Evolutionary conservation across 2,797 vertebrate genomes (phyloP), one percentile per base, ranked within the genome.

Genomic region (Strix occidentalis): DNA sequence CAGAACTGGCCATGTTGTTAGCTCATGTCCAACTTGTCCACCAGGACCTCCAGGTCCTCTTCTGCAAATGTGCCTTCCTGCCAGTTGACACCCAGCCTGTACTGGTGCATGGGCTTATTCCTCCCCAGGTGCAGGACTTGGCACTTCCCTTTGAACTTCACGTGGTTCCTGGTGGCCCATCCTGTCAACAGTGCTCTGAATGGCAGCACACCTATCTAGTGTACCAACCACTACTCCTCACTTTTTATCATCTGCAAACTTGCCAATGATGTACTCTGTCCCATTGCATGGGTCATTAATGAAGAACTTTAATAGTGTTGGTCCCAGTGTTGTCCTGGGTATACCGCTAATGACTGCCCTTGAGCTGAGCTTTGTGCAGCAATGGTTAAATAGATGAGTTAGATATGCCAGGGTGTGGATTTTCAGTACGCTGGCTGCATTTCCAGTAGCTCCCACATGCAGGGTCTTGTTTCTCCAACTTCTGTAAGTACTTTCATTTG

Each of bases 11-110:
- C 4, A 7, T 2, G 3, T 26, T 79, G 11, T 19, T 69, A 35
- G 37, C 41, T 65, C 1, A 0, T 5, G 7, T 53, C n/a, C 61
- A 28, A 0, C 19, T 68, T 39, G 13, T 58, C 46, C 5, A 2
- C 25, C 23, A 9, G 15, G 23, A 35, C 10, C 35, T 75, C 14
- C 8, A 39, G 11, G 6, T 57, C 31, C 16, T 80, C 41, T 48
- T 60, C 51, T 69, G 41, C 15, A 45, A 23, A 66, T 69, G 17
- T 84, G 2, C 14, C 83, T 86, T 80, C 31, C n/a, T 63, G 33
- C 5, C 20, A 24, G 15, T 33, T 76, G 56, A 18, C 51, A 16
- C 16, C 20, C 33, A 61, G 9, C 28, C 29, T 16, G 9, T 66
- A 17, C 11, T 33, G 35, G 9, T 68, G 8, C 13, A 9, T 33